These are phyloP conservation scores for Florisuga fusca DNA, from an alignment of 2,797 vertebrate species.

Conservation along the genomic window DNA sequence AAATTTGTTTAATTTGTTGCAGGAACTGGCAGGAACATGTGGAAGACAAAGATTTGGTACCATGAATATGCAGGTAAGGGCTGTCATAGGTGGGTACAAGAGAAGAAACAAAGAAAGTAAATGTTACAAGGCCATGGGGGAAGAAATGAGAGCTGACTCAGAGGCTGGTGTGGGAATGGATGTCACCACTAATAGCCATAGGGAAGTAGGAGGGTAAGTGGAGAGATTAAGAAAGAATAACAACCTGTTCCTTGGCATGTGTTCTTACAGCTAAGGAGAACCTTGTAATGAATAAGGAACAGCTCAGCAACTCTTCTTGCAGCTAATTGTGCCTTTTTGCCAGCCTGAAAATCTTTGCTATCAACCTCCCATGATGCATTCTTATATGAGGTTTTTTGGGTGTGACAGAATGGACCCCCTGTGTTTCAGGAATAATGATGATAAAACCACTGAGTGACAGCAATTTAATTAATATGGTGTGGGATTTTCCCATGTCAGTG, in stretches of 20 bases:
- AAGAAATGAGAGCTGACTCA: neutral
- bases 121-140: neutral
- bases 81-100: rapidly evolving
- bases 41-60: neutral
- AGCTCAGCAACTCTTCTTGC: neutral
- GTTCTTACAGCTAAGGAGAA: neutral
- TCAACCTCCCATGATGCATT: rapidly evolving
- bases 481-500: neutral
- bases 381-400: neutral
- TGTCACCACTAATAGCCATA: neutral
- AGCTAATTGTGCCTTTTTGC: neutral
- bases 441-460: neutral
- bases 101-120: neutral
- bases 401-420: neutral
- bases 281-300: neutral
- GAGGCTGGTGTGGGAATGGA: neutral
- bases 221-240: neutral
- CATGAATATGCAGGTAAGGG: neutral
- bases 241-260: rapidly evolving
- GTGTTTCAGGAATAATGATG: neutral
- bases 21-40: neutral
- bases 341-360: neutral
- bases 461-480: neutral
- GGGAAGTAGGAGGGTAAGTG: neutral
- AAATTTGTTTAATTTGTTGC: neutral